Evolutionary conservation across 2,113 vertebrate species (phyloP), one percentile per base, ranked within the genome.

Genomic region (Poicephalus meyeri): DNA sequence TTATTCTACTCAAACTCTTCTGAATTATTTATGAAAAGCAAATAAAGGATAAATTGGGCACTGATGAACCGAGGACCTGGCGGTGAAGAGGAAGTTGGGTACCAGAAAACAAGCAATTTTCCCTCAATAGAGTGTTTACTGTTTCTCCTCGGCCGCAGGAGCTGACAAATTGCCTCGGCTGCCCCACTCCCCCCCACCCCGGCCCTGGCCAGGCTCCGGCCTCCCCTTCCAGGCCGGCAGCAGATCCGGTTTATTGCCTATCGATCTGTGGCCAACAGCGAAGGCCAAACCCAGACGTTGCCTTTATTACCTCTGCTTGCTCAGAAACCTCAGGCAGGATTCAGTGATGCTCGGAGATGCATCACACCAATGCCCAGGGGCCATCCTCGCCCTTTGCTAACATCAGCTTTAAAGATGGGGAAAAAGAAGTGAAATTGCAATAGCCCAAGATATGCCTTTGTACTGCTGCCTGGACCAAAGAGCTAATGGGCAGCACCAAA

Each of bases 21-120:
- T 97, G 97, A 98, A 98, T 98, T 97, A 98, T 98, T 98, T 98
- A 98, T 93, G 95, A 98, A 98, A 97, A 96, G 91, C 94, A 97
- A 98, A 97, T 97, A 98, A 97, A 98, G 95, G 97, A 96, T 96
- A 97, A 98, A 98, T 97, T 88, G 94, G 97, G 97, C 96, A 95
- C 88, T 88, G 97, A 97, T 93, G 96, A 98, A 98, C 97, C 24
- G 3, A 93, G 93, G 95, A 94, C 94, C 96, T 93, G 93, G 93
- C 35, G 35, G 68, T 33, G 68, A 93, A 89, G 88, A 89, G 88
- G 84, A 97, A 98, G 97, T 79, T 96, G 87, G 89, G 89, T 95
- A 95, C 94, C 94, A 93, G 92, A 96, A 98, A 98, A 97, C 95
- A 98, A 97, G 93, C 80, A 93, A 97, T 98, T 98, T 97, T 89